phyloP scores from a whole-genome alignment of 2,113 vertebrate genomes.

The Pachyramphus minor region DNA sequence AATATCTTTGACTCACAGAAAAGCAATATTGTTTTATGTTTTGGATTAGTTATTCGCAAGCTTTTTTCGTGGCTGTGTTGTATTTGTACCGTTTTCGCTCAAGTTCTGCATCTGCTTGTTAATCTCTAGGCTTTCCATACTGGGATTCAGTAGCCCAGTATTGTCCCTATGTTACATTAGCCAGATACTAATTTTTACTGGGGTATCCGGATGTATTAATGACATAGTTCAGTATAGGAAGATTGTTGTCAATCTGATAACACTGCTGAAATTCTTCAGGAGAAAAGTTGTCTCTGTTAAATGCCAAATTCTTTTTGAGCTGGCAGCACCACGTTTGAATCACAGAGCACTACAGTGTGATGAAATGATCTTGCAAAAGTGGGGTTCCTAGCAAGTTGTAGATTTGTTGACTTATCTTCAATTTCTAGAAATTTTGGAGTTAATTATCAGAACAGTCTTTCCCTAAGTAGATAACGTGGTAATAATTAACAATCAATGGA shows the following conservation, averaged over 20 bases:
- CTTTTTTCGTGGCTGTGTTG: not conserved
- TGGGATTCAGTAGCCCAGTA: not conserved
- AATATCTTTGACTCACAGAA: not conserved
- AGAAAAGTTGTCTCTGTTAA: not conserved
- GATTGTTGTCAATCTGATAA: not conserved
- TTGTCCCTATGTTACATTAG: not conserved
- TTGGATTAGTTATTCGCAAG: not conserved
- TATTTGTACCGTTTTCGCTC: not conserved
- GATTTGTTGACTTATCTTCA: not conserved
- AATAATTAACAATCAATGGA: not conserved
- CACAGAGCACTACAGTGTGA: not conserved
- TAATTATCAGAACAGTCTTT: not conserved
- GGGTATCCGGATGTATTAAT: not conserved
- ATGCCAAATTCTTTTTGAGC: not conserved
- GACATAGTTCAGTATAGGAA: not conserved
- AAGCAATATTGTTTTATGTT: not conserved
- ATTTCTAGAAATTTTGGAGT: not conserved
- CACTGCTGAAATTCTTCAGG: not conserved
- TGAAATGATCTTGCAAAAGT: not conserved
- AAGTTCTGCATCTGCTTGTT: not conserved
- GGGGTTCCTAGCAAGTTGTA: not conserved
- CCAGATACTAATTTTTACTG: not conserved
- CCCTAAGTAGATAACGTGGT: not conserved
- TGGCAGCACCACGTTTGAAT: not conserved
- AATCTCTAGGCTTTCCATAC: not conserved